Evolutionary conservation across 2,888 invertebrate species (phyloP).

Genomic region (Nomada hirtipes): DNA sequence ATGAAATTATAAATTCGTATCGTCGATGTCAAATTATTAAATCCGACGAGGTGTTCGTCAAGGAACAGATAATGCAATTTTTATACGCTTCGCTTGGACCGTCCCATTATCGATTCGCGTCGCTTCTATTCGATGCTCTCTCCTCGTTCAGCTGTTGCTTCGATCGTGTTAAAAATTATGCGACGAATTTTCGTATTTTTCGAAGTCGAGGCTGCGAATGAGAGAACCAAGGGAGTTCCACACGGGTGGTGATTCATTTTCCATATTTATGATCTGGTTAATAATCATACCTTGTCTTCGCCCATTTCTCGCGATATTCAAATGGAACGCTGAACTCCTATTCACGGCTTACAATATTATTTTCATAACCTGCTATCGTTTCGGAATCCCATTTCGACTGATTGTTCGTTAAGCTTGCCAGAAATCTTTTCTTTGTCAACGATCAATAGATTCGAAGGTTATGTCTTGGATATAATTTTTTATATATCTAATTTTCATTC

Average conservation of each 20-base stretch:
- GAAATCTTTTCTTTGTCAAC: too few relatives aligned
- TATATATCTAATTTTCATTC: too few relatives aligned
- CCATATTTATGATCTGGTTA: slow-evolving; percentile 69
- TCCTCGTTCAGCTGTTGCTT: slow-evolving; percentile 50
- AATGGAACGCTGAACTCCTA: slow-evolving; percentile 35
- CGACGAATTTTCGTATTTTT: slow-evolving; percentile 66
- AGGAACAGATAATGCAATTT: slow-evolving; percentile 72
- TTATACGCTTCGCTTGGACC: slow-evolving; percentile 66
- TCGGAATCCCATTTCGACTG: neutral
- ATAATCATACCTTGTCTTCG: slow-evolving; percentile 64
- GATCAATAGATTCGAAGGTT: too few relatives aligned
- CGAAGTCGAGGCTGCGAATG: slow-evolving; percentile 29
- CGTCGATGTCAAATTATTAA: slow-evolving; percentile 70
- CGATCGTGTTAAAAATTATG: slow-evolving; percentile 66
- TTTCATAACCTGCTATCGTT: slow-evolving; percentile 28
- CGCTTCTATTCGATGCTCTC: slow-evolving; percentile 63
- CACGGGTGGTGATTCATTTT: slow-evolving; percentile 43
- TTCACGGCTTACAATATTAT: slow-evolving; percentile 24
- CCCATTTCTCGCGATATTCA: slow-evolving; percentile 58
- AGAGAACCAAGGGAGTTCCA: slow-evolving; percentile 9
- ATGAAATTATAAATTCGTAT: slow-evolving; percentile 68
- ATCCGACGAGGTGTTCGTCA: slow-evolving; percentile 70
- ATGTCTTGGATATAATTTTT: too few relatives aligned
- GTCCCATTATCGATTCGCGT: slow-evolving; percentile 72
- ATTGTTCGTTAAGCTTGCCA: neutral